phyloP scores from a whole-genome alignment of 2,888 invertebrate species.

The Nudaria mundana region DNA sequence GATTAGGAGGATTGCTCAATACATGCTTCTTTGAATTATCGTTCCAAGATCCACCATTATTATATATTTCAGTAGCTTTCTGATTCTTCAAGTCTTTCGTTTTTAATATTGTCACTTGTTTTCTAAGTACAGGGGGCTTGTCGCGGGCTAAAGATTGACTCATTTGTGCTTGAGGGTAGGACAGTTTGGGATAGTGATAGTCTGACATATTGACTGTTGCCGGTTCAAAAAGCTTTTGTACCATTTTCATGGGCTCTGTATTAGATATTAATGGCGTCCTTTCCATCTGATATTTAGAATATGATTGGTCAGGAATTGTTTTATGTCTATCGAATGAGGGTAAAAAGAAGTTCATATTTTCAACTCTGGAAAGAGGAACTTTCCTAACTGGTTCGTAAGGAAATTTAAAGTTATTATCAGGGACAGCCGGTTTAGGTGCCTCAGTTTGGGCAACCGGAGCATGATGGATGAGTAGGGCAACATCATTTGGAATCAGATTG shows the following conservation, averaged over 20 bases:
- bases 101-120: conserved; percentile 49
- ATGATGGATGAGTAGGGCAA: conserved; percentile 30
- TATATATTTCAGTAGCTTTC: conserved; percentile 30
- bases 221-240: conserved; percentile 40
- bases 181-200: conserved; percentile 18
- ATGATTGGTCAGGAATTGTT: conserved; percentile 9
- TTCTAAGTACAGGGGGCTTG: conserved; percentile 23
- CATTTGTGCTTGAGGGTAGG: conserved; percentile 12
- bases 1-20: conserved; percentile 54
- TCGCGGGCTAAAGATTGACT: conserved; percentile 11
- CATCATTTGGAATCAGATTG: conserved; percentile 34
- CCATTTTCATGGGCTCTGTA: conserved; percentile 9
- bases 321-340: conserved; percentile 41
- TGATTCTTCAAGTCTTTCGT: conserved; percentile 43
- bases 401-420: conserved; percentile 33
- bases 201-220: conserved; percentile 24
- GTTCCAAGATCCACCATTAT: conserved; percentile 33
- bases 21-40: conserved; percentile 44
- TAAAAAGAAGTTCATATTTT: conserved; percentile 47
- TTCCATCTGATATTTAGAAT: conserved; percentile 4
- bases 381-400: conserved; percentile 39
- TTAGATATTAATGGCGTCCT: conserved; percentile 4
- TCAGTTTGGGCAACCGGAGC: conserved; percentile 11
- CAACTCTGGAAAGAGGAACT: conserved; percentile 40
- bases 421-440: conserved; percentile 16